phyloP scores from a whole-genome alignment of 1,140 invertebrate species.

The Microplitis demolitor region DNA sequence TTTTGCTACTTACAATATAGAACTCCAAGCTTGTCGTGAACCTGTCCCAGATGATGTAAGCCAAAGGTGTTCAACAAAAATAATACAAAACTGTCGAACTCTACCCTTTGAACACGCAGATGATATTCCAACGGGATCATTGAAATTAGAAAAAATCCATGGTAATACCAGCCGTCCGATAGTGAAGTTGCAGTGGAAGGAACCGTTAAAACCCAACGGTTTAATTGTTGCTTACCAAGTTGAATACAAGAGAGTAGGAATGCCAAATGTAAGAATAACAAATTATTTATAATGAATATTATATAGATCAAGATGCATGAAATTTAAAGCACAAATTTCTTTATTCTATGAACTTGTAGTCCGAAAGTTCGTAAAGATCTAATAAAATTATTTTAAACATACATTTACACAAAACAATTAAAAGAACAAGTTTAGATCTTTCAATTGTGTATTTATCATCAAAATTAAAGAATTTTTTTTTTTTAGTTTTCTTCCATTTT shows the following conservation, averaged over 20 bases:
- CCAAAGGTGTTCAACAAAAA: constrained; percentile 55
- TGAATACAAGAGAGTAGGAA: constrained; percentile 70
- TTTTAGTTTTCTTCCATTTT: no score
- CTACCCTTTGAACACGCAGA: constrained; percentile 63
- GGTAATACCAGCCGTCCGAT: constrained; percentile 55
- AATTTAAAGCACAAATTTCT: no score
- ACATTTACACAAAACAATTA: no score
- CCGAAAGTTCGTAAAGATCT: no score
- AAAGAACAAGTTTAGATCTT: no score
- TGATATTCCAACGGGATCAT: constrained; percentile 59
- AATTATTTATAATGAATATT: constrained; percentile 1
- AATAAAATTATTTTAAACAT: no score
- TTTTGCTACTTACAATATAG: constrained; percentile 74
- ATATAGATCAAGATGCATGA: no score
- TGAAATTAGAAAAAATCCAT: constrained; percentile 53
- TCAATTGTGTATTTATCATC: no score
- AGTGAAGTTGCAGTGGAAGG: constrained; percentile 74
- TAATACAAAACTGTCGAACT: constrained; percentile 59
- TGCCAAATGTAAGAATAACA: constrained; percentile 62
- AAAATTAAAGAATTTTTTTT: no score
- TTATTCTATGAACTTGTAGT: no score
- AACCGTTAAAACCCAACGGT: constrained; percentile 84
- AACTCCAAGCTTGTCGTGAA: constrained; percentile 74
- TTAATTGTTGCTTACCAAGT: constrained; percentile 83
- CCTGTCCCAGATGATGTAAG: constrained; percentile 51